Evolutionary conservation across 2,797 vertebrate species (phyloP).

Genomic region (Ateles fusciceps): DNA sequence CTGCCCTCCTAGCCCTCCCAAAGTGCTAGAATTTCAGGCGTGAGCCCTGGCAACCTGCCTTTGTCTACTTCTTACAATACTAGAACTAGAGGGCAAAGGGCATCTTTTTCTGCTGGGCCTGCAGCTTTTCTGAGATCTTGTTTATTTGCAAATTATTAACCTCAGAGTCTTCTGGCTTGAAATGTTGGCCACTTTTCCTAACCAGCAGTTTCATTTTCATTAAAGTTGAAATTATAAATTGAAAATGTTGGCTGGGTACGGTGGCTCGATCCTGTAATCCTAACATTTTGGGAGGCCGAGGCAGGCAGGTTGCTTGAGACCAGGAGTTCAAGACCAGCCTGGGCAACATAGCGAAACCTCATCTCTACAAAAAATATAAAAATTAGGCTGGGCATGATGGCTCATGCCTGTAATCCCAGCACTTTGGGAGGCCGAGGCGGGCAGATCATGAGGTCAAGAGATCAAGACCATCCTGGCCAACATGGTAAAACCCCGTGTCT

Average conservation of each 20-base stretch:
- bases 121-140: neutral
- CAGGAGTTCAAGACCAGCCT: no score
- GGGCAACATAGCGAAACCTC: no score
- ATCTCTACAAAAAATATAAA: no score
- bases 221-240: neutral
- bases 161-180: neutral
- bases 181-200: neutral
- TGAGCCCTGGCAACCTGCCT: no score
- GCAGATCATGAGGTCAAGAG: no score
- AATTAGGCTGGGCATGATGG: neutral
- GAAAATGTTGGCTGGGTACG: neutral
- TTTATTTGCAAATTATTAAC: conserved; percentile 47
- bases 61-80: neutral
- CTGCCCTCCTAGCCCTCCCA: no score
- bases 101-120: neutral
- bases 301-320: no score
- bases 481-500: no score
- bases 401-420: neutral
- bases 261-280: no score
- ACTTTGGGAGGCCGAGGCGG: neutral
- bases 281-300: no score
- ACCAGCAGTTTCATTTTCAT: neutral
- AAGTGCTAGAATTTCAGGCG: no score
- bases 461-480: no score
- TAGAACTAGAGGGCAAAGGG: neutral